phyloP scores from a whole-genome alignment of 2,888 invertebrate genomes.

The Drosophila diplacantha region DNA sequence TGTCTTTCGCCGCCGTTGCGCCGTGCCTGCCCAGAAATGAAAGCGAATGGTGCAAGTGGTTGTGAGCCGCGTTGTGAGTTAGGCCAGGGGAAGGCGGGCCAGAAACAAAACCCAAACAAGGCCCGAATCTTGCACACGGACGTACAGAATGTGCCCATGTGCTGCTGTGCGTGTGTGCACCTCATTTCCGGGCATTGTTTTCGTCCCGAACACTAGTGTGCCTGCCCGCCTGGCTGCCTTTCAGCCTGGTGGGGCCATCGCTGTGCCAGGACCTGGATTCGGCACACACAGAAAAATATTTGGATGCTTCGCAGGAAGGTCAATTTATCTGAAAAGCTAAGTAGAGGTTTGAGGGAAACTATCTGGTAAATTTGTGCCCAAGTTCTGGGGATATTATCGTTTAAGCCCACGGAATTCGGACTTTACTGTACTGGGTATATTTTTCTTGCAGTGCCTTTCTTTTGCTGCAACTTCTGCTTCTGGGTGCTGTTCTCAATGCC shows the following conservation, averaged over 20 bases:
- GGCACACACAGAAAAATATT: conserved; percentile 8
- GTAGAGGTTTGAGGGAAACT: neutral
- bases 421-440: no score
- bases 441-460: conserved; percentile 7
- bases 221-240: conserved; percentile 1
- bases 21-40: conserved; percentile 19
- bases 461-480: conserved; percentile 22
- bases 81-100: neutral
- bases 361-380: neutral
- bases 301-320: no score
- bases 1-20: conserved; percentile 18
- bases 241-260: conserved; percentile 5
- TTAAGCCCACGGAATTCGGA: neutral
- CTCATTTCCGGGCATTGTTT: conserved; percentile 73
- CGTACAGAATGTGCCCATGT: conserved; percentile 7
- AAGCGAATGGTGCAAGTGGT: conserved; percentile 30
- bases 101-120: conserved; percentile 42
- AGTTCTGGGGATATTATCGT: neutral
- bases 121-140: conserved; percentile 21
- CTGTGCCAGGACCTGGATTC: conserved; percentile 17
- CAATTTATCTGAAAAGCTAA: neutral
- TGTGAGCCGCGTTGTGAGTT: neutral
- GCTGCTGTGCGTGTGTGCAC: conserved; percentile 53
- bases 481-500: conserved; percentile 34
- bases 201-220: conserved; percentile 41